phyloP scores from a whole-genome alignment of 2,888 invertebrate species.

The Rhagium mordax region DNA sequence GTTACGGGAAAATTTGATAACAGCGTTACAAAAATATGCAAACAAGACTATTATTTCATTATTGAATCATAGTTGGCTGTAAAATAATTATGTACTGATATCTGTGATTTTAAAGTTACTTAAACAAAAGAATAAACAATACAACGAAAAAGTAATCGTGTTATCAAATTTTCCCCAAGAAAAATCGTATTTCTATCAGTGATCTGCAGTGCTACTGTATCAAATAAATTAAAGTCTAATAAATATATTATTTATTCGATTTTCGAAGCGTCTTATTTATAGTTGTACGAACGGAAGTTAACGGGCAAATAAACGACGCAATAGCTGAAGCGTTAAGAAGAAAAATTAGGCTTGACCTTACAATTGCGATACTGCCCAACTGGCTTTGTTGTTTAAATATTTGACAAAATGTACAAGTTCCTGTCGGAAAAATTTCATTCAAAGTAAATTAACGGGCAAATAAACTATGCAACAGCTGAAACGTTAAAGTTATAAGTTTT shows the following conservation, averaged over 20 bases:
- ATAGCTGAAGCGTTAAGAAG: too few species aligned
- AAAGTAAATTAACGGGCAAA: too few species aligned
- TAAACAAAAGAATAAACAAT: not conserved
- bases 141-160: constrained; percentile 40
- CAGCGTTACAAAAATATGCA: constrained; percentile 23
- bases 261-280: constrained; percentile 41
- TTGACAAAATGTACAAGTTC: too few species aligned
- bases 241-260: constrained; percentile 68
- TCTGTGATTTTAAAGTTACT: constrained; percentile 21
- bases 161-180: constrained; percentile 49
- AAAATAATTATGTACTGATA: constrained; percentile 10
- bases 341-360: too few species aligned
- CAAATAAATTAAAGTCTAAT: constrained; percentile 65
- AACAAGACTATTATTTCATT: not conserved
- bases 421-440: too few species aligned
- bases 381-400: too few species aligned
- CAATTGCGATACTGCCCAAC: too few species aligned
- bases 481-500: too few species aligned
- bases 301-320: too few species aligned
- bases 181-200: constrained; percentile 57
- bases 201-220: constrained; percentile 64
- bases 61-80: not conserved
- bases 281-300: too few species aligned
- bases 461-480: too few species aligned
- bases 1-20: constrained; percentile 37